Evolutionary conservation across 37 sponge, comb jelly and placozoan genomes (phyloP).

Genomic region (Agelas oroides): DNA sequence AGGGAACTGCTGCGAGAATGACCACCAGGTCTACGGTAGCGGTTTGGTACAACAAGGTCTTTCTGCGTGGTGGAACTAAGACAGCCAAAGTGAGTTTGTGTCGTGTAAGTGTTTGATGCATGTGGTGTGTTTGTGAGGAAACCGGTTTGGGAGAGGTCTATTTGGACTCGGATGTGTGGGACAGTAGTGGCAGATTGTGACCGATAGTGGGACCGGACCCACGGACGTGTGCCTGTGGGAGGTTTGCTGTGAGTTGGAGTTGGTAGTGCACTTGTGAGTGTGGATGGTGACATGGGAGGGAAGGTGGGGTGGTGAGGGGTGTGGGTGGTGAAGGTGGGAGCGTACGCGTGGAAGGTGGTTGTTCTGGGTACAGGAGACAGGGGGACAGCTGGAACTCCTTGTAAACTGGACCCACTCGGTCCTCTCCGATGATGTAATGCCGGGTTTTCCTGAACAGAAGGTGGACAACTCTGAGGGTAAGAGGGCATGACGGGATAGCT

Average conservation of each 20-base stretch:
- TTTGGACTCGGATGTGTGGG: background rate
- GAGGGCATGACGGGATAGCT: no score
- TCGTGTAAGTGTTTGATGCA: background rate
- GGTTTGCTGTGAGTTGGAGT: background rate
- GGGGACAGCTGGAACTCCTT: no score
- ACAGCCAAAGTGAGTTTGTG: background rate
- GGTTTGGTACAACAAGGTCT: no score
- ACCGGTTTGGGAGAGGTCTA: background rate
- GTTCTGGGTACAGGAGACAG: background rate
- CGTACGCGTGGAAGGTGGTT: background rate
- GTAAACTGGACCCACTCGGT: no score
- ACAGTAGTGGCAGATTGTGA: background rate
- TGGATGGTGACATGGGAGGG: background rate
- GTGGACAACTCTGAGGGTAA: no score
- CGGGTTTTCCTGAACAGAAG: no score
- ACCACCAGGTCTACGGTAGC: no score
- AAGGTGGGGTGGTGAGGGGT: background rate
- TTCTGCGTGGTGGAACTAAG: background rate
- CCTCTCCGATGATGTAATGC: no score
- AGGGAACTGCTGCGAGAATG: slow-evolving; percentile 41
- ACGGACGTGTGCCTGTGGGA: no score
- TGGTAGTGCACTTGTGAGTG: background rate
- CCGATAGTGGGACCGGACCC: no score
- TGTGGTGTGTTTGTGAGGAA: background rate
- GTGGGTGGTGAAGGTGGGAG: background rate